Percentiles rank a stretch among this genome's conserved stretches.
Evolutionary conservation across 2,888 invertebrate genomes (phyloP).

Genomic region (Chrysomela aeneicollis): DNA sequence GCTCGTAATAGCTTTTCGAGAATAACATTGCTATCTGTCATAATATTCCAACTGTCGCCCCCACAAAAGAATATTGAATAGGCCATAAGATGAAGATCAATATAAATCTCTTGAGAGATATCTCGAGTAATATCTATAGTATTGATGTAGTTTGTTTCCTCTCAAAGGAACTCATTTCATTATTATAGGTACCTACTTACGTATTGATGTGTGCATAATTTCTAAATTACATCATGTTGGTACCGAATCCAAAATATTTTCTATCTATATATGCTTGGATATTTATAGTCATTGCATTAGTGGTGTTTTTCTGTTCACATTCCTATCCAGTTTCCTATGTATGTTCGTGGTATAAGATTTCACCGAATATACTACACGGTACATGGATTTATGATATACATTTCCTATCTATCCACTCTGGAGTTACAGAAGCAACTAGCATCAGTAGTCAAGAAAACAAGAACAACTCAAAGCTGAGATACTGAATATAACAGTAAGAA

Average conservation of each 20-base stretch:
- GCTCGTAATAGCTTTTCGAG: not conserved
- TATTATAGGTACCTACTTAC: no score
- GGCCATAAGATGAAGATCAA: no score
- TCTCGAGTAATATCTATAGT: no score
- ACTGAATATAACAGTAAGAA: not conserved
- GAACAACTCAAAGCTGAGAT: no score
- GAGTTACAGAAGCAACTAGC: not conserved
- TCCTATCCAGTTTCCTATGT: not conserved
- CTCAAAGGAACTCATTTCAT: no score
- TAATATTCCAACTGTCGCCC: not conserved
- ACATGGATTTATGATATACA: not conserved
- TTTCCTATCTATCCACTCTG: no score
- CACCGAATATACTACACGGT: not conserved
- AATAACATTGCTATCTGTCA: not conserved
- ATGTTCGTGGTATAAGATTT: not conserved
- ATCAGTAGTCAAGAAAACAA: no score
- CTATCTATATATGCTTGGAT: not conserved
- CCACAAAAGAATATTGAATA: not conserved
- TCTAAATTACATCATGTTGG: no score
- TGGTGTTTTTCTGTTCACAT: not conserved
- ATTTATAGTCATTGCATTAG: not conserved
- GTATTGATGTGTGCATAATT: no score
- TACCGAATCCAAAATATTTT: not conserved
- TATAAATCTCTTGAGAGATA: no score
- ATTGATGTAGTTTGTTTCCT: no score